phyloP scores from a whole-genome alignment of 2,113 vertebrate genomes.

The Speoplatyrhinus poulsoni region DNA sequence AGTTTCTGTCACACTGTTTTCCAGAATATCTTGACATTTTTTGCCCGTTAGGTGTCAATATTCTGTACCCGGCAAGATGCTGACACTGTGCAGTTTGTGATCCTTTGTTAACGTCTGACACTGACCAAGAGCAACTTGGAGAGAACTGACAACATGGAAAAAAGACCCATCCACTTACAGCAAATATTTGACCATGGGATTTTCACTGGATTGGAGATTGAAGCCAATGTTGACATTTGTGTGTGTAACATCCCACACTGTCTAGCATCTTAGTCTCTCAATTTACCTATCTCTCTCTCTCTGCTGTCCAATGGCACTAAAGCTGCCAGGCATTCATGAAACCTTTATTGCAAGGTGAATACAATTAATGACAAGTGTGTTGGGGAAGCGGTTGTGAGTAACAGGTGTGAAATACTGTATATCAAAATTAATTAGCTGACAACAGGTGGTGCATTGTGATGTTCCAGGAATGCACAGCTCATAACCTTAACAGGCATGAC shows the following conservation, averaged over 20 bases:
- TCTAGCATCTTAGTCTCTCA: conserved; percentile 26
- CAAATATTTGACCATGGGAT: conserved; percentile 78
- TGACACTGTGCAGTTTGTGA: conserved; percentile 54
- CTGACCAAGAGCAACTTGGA: conserved; percentile 59
- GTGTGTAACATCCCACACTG: conserved; percentile 55
- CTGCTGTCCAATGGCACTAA: neutral
- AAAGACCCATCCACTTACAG: conserved; percentile 45
- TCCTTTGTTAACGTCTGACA: conserved; percentile 66
- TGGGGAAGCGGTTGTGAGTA: no score
- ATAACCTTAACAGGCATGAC: conserved; percentile 2
- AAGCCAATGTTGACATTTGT: conserved; percentile 64
- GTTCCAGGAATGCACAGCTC: neutral
- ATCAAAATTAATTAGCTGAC: conserved; percentile 9
- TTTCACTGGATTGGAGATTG: conserved; percentile 62
- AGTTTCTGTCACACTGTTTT: conserved; percentile 50
- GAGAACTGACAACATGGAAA: conserved; percentile 57
- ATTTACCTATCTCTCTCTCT: conserved; percentile 21
- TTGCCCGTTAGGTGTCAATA: conserved; percentile 64
- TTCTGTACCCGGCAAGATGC: conserved; percentile 67
- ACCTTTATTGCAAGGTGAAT: no score
- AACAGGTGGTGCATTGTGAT: conserved; percentile 6
- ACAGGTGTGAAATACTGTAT: neutral
- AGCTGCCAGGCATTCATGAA: no score
- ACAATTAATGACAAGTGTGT: no score
- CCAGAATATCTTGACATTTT: conserved; percentile 67